Evolutionary conservation across 2,113 vertebrate genomes (phyloP), one percentile per base, ranked within the genome.

Genomic region (Poecilia latipinna): DNA sequence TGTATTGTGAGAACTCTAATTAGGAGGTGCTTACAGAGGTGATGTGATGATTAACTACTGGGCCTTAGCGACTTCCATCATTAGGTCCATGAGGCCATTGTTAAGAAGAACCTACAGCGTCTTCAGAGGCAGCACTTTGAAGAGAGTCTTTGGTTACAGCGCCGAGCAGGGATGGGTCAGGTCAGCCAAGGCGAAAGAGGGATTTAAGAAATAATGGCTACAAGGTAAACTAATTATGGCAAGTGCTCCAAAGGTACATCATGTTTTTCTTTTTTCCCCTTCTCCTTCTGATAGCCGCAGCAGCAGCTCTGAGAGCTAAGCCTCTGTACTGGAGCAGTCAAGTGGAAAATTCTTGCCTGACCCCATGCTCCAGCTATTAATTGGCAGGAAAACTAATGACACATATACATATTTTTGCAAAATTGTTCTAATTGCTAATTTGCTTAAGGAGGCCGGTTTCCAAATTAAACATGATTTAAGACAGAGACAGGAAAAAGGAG

Each of bases 351-450:
- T 95, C 94, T 91, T 92, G 94, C 92, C 96, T 96, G 97, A 97
- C 96, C 96, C 94, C 90, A 68, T 95, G 94, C 95, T 95, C 95
- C 91, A 54, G 93, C 95, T 96, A 97, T 97, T 98, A 97, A 98
- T 98, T 97, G 97, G 95, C 95, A 96, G 96, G 95, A 95, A 95
- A 96, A 95, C 96, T 97, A 97, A 97, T 97, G 97, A 97, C 96
- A 98, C 96, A 98, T 95, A 97, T 96, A 97, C 96, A 96, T 96
- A 97, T 97, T 96, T 95, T 94, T 95, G 94, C 96, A 96, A 97
- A 97, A 97, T 96, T 97, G 96, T 96, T 97, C 96, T 97, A 98
- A 98, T 98, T 98, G 97, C 97, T 98, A 97, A 98, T 98, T 97
- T 96, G 96, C 96, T 93, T 91, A 96, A 97, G 95, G 95, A 98